Evolutionary conservation across 2,888 invertebrate genomes (phyloP).

Genomic region (Tridacna gigas): DNA sequence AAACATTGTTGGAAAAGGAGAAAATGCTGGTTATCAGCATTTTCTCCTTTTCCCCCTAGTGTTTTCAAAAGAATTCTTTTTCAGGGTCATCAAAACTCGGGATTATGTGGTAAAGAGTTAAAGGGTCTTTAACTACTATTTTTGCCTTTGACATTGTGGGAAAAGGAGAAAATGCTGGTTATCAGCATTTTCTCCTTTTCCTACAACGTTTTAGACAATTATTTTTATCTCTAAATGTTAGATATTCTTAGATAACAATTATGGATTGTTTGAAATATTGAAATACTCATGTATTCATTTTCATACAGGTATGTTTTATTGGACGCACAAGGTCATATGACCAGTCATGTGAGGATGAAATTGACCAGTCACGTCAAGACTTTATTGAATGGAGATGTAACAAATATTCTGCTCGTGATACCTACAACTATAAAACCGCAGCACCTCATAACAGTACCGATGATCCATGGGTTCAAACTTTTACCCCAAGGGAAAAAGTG

Average conservation of each 20-base stretch:
- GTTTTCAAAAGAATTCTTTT: too few relatives aligned
- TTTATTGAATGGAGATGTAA: conserved; percentile 72
- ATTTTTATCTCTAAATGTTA: too few relatives aligned
- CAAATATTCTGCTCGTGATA: background rate
- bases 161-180: too few relatives aligned
- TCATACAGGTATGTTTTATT: conserved; percentile 80
- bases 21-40: too few relatives aligned
- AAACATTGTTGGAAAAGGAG: too few relatives aligned
- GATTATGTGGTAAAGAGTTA: too few relatives aligned
- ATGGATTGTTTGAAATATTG: background rate
- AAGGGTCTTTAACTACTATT: too few relatives aligned
- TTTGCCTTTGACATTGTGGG: too few relatives aligned
- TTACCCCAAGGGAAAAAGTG: conserved; percentile 85
- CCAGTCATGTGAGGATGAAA: conserved; percentile 56
- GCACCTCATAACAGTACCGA: background rate
- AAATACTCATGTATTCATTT: background rate
- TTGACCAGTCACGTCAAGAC: conserved; percentile 69
- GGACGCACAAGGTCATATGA: conserved; percentile 75
- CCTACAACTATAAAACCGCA: conserved; percentile 7
- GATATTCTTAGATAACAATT: background rate
- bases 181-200: too few relatives aligned
- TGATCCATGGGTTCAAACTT: conserved; percentile 72
- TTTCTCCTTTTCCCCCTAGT: too few relatives aligned
- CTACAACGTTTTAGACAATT: too few relatives aligned
- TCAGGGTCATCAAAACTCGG: too few relatives aligned